Percentiles rank a stretch among this genome's conserved stretches.
Conservation (phyloP, 2,888 invertebrate species). For the Papilio demoleus region DNA sequence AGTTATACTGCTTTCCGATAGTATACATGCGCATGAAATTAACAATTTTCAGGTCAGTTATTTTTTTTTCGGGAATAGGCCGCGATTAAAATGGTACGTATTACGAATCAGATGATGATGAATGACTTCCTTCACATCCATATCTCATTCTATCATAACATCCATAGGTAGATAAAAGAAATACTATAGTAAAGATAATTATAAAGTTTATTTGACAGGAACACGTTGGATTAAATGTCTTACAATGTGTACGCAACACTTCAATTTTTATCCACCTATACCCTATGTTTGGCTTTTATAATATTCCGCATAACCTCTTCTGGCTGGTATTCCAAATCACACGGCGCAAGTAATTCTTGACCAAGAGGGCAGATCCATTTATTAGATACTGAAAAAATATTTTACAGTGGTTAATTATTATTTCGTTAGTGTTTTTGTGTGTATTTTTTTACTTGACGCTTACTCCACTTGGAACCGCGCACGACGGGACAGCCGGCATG, state of each 20-base stretch:
- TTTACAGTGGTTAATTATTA: not conserved
- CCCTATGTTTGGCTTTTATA: constrained; percentile 41
- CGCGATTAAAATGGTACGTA: too few species aligned
- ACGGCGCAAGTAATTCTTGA: constrained; percentile 91
- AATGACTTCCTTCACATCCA: too few species aligned
- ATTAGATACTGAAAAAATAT: constrained; percentile 88
- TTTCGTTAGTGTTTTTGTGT: not conserved
- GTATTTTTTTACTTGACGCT: constrained; percentile 41
- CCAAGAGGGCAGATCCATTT: constrained; percentile 97
- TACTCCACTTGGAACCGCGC: constrained; percentile 99
- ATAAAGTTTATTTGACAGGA: not conserved
- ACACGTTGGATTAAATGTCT: too few species aligned
- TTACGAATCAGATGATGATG: too few species aligned
- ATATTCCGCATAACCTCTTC: constrained; percentile 65
- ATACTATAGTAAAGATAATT: too few species aligned
- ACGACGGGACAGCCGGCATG: constrained; percentile 99
- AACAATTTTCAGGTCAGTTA: not conserved
- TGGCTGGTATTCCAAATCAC: constrained; percentile 80
- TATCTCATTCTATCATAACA: too few species aligned
- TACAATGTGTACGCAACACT: too few species aligned
- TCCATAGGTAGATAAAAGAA: too few species aligned
- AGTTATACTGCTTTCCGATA: not conserved
- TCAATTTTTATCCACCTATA: not conserved
- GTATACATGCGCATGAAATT: not conserved
- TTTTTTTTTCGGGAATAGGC: too few species aligned